Percentiles rank a stretch among this genome's conserved stretches.
phyloP scores from a whole-genome alignment of 2,888 invertebrate species.

The Hipparchia semele region DNA sequence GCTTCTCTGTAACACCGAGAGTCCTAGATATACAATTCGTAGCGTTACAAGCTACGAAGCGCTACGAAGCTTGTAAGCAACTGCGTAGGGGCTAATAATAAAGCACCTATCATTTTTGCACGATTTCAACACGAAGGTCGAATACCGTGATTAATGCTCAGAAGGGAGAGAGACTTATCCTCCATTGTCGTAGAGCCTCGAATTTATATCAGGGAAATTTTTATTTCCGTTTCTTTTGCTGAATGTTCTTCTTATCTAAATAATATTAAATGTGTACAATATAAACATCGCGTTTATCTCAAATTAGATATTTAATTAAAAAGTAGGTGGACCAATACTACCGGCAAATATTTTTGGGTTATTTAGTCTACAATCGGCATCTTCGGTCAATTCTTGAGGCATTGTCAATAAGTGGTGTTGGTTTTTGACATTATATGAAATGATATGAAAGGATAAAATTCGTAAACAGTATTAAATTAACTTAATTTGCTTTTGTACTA shows the following conservation, averaged over 20 bases:
- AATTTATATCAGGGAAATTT: slow-evolving; percentile 7
- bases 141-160: slow-evolving; percentile 36
- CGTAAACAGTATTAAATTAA: no score
- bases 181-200: slow-evolving; percentile 9
- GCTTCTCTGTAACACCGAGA: neutral
- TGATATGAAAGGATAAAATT: no score
- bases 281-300: neutral
- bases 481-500: no score
- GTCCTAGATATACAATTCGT: neutral
- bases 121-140: slow-evolving; percentile 39
- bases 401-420: no score
- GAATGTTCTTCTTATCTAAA: neutral
- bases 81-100: slow-evolving; percentile 50
- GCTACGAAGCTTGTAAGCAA: slow-evolving; percentile 52
- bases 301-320: neutral
- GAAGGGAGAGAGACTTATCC: slow-evolving; percentile 26
- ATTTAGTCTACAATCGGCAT: no score
- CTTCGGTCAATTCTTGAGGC: no score
- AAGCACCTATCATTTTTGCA: slow-evolving; percentile 50
- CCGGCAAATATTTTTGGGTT: no score
- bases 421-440: no score
- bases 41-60: neutral
- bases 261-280: neutral
- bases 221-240: slow-evolving; percentile 1
- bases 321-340: no score